Conservation (phyloP, 1,140 invertebrate genomes). For the Aphelenchoides avenae region DNA sequence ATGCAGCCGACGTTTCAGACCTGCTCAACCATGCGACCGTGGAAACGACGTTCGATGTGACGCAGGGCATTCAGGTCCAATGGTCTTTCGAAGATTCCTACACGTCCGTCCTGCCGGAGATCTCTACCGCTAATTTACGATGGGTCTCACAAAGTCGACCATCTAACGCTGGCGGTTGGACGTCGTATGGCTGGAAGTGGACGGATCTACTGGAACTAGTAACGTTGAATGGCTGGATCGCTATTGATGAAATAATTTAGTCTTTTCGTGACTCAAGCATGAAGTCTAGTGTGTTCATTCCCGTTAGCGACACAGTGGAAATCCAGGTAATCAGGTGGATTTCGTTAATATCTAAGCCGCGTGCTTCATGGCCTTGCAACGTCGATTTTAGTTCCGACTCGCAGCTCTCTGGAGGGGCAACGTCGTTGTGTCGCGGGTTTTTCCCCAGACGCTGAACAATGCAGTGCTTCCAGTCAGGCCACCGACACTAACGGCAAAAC, state of each 20-base stretch:
- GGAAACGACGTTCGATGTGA: constrained; percentile 26
- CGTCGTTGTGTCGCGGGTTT: constrained; percentile 27
- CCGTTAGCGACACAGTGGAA: constrained; percentile 31
- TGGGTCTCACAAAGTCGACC: constrained; percentile 39
- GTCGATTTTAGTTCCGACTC: constrained; percentile 31
- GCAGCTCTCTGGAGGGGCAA: constrained; percentile 41
- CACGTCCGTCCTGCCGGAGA: constrained; percentile 26
- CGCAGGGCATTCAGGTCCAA: constrained; percentile 31
- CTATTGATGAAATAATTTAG: not conserved
- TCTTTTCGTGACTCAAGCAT: constrained; percentile 29
- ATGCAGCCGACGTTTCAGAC: constrained; percentile 5
- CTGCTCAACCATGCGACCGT: constrained; percentile 39
- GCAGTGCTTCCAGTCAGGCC: no score
- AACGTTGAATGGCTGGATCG: not conserved
- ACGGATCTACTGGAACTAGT: constrained; percentile 27
- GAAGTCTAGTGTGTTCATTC: constrained; percentile 30
- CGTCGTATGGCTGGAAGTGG: constrained; percentile 34
- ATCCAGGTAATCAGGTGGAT: no score
- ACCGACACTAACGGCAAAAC: no score
- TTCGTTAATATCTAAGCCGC: no score
- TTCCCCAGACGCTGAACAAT: constrained; percentile 28
- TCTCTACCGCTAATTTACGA: constrained; percentile 35
- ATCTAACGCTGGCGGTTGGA: constrained; percentile 4
- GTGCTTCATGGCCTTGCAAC: no score
- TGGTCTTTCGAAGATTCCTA: constrained; percentile 42